Percentiles rank a stretch among this genome's conserved stretches.
These are phyloP conservation scores for Acanthococcus lagerstroemiae DNA, from an alignment of 2,888 invertebrate species.

Conservation along the genomic window DNA sequence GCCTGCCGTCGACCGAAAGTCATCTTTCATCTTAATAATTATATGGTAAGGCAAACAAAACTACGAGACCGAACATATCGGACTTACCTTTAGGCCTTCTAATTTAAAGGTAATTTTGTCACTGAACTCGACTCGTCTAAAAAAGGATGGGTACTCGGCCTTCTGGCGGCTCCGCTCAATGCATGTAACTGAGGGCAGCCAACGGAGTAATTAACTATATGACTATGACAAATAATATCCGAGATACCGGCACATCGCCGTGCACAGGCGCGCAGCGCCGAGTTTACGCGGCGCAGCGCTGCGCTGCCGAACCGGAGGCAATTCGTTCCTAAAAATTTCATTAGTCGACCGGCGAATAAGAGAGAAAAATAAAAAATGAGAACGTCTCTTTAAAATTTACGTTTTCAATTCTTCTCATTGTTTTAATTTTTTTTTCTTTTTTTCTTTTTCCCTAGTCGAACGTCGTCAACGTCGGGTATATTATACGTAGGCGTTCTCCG, in stretches of 20 bases:
- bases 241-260: neutral
- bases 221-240: slow-evolving; percentile 22
- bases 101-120: slow-evolving; percentile 28
- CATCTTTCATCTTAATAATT: slow-evolving; percentile 28
- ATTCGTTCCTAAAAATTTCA: slow-evolving; percentile 20
- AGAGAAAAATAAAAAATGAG: neutral
- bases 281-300: slow-evolving; percentile 13
- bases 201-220: slow-evolving; percentile 24
- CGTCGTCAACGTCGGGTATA: too few relatives aligned
- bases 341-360: slow-evolving; percentile 2
- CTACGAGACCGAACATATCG: neutral
- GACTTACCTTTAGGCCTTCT: slow-evolving; percentile 18
- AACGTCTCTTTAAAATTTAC: slow-evolving; percentile 8
- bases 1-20: slow-evolving; percentile 18
- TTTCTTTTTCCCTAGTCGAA: neutral
- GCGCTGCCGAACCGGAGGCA: slow-evolving; percentile 29
- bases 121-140: slow-evolving; percentile 13
- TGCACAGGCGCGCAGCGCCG: neutral
- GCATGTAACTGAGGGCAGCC: neutral
- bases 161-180: neutral
- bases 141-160: neutral
- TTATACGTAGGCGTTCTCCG: too few relatives aligned
- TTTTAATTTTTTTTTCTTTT: neutral
- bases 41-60: slow-evolving; percentile 23
- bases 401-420: slow-evolving; percentile 6